Evolutionary conservation across 2,113 vertebrate genomes (phyloP).

Genomic region (Phyllopteryx taeniolatus): DNA sequence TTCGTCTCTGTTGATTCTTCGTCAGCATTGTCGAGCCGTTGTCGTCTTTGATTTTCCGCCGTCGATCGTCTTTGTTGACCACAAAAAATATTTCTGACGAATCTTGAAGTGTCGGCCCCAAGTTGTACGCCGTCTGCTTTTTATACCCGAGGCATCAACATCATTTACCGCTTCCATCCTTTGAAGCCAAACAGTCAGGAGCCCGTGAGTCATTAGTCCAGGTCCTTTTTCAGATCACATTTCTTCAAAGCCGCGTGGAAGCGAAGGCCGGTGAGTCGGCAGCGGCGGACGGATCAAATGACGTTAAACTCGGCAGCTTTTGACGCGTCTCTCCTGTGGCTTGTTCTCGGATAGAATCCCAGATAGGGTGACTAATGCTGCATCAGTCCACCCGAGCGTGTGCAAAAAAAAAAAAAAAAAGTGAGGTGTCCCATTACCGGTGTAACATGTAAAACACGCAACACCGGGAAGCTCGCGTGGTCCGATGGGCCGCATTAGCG

Average conservation of each 20-base stretch:
- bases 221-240: conserved; percentile 55
- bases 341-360: conserved; percentile 22
- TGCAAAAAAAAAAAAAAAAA: too few species aligned
- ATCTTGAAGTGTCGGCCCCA: not conserved
- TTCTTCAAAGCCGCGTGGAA: conserved; percentile 52
- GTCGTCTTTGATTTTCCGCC: too few species aligned
- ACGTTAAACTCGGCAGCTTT: conserved; percentile 26
- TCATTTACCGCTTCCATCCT: conserved; percentile 30
- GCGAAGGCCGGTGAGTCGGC: conserved; percentile 29
- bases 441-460: conserved; percentile 23
- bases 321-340: conserved; percentile 27
- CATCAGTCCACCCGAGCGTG: not conserved
- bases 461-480: conserved; percentile 19
- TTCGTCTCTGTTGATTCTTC: too few species aligned
- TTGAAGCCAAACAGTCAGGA: conserved; percentile 38
- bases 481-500: not conserved
- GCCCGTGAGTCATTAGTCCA: conserved; percentile 54
- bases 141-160: conserved; percentile 24
- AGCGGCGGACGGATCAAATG: conserved; percentile 25
- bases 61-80: not conserved
- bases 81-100: not conserved
- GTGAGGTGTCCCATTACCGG: conserved; percentile 6
- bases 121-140: not conserved
- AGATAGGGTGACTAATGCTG: conserved; percentile 5
- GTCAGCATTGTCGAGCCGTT: too few species aligned